phyloP scores from a whole-genome alignment of 2,888 invertebrate species.

The Sclerodermus sp. region DNA sequence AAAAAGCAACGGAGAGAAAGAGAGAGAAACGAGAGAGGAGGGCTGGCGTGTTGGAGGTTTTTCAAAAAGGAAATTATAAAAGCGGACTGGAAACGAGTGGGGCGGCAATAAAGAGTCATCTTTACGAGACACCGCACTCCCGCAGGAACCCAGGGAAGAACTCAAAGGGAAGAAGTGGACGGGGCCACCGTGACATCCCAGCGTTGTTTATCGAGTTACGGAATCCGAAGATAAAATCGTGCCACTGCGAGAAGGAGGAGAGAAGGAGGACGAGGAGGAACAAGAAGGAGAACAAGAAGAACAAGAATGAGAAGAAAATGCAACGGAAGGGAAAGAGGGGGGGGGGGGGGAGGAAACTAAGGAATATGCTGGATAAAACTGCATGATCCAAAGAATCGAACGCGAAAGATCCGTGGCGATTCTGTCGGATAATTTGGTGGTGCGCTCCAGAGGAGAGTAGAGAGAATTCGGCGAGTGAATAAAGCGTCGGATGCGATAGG shows the following conservation, averaged over 20 bases:
- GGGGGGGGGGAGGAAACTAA: not conserved
- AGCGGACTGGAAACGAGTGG: slow-evolving; percentile 51
- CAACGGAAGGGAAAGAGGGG: no score
- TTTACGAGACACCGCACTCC: slow-evolving; percentile 52
- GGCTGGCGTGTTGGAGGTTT: slow-evolving; percentile 25
- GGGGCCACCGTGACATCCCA: slow-evolving; percentile 43
- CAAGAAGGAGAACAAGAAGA: not conserved
- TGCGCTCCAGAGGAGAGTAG: no score
- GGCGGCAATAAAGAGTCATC: slow-evolving; percentile 53
- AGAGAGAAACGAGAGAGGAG: not conserved
- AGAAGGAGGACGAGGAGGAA: no score
- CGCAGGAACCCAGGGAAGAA: slow-evolving; percentile 23
- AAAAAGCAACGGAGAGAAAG: not conserved
- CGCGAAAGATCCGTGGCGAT: no score
- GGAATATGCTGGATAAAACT: no score
- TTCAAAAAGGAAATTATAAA: slow-evolving; percentile 52
- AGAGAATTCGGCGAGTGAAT: no score
- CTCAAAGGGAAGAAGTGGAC: slow-evolving; percentile 28
- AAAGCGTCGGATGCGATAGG: no score
- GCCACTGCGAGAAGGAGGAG: slow-evolving; percentile 7
- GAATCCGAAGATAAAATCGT: slow-evolving; percentile 33
- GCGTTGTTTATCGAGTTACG: slow-evolving; percentile 40
- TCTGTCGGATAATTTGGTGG: no score
- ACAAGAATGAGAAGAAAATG: not conserved
- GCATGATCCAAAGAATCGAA: no score